Evolutionary conservation across 2,797 vertebrate species (phyloP).

Genomic region (Pteropus rufus): DNA sequence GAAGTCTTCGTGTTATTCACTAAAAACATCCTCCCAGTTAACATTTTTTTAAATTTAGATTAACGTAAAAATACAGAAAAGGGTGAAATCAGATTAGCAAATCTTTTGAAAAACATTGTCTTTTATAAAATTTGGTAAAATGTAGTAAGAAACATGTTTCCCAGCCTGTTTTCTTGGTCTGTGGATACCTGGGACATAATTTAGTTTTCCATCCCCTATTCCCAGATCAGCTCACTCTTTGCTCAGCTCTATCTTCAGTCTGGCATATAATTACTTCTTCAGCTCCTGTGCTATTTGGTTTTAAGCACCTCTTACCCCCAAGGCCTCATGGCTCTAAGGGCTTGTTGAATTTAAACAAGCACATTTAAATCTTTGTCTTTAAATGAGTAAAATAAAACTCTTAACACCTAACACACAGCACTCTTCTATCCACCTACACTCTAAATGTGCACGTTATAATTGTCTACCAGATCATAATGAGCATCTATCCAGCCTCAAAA

Average conservation of each 20-base stretch:
- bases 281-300: constrained; percentile 74
- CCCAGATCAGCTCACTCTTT: constrained; percentile 65
- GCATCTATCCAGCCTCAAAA: constrained; percentile 70
- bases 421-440: constrained; percentile 56
- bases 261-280: constrained; percentile 76
- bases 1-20: constrained; percentile 42
- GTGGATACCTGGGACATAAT: constrained; percentile 56
- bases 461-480: constrained; percentile 67
- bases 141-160: neutral
- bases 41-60: neutral
- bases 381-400: constrained; percentile 76
- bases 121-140: constrained; percentile 49
- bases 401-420: constrained; percentile 63
- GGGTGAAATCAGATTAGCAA: neutral
- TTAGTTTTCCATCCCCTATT: constrained; percentile 67
- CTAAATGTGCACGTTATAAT: constrained; percentile 71
- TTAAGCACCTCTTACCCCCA: constrained; percentile 77
- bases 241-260: constrained; percentile 58
- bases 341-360: constrained; percentile 75
- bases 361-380: constrained; percentile 76
- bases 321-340: constrained; percentile 67
- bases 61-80: constrained; percentile 27
- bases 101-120: neutral
- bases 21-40: constrained; percentile 47
- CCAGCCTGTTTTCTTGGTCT: constrained; percentile 11